Percentiles rank a stretch among this genome's conserved stretches.
Conservation (phyloP, 2,888 invertebrate species). For the Epirrhoe alternata region DNA sequence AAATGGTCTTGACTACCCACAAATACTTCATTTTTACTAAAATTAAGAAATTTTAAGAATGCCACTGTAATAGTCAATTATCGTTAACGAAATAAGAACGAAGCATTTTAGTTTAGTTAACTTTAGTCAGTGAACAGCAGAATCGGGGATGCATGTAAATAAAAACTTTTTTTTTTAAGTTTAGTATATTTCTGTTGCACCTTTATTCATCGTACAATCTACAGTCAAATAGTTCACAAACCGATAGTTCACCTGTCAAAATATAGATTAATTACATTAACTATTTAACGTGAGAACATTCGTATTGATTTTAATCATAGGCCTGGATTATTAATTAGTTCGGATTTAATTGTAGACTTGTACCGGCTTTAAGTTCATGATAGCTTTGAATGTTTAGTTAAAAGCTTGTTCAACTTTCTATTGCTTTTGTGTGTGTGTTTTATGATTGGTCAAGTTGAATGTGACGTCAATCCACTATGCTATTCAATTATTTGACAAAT, state of each 20-base stretch:
- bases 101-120: too few relatives aligned
- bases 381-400: conserved; percentile 5
- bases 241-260: conserved; percentile 61
- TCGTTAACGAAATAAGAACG: too few relatives aligned
- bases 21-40: too few relatives aligned
- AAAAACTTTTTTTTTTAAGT: too few relatives aligned
- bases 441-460: not conserved
- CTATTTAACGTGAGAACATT: conserved; percentile 58
- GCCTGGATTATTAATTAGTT: conserved; percentile 60
- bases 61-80: too few relatives aligned
- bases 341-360: conserved; percentile 23
- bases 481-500: too few relatives aligned
- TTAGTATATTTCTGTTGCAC: conserved; percentile 11
- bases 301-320: conserved; percentile 67
- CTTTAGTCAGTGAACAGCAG: too few relatives aligned
- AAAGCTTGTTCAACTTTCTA: not conserved
- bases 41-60: too few relatives aligned
- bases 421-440: not conserved
- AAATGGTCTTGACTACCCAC: too few relatives aligned
- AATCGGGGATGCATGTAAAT: too few relatives aligned
- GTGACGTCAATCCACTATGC: not conserved
- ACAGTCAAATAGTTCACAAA: conserved; percentile 41
- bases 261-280: conserved; percentile 73
- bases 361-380: not conserved
- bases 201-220: conserved; percentile 25